Evolutionary conservation across 1,140 invertebrate species (phyloP), one percentile per base, ranked within the genome.

Genomic region (Tyrophagus putrescentiae): DNA sequence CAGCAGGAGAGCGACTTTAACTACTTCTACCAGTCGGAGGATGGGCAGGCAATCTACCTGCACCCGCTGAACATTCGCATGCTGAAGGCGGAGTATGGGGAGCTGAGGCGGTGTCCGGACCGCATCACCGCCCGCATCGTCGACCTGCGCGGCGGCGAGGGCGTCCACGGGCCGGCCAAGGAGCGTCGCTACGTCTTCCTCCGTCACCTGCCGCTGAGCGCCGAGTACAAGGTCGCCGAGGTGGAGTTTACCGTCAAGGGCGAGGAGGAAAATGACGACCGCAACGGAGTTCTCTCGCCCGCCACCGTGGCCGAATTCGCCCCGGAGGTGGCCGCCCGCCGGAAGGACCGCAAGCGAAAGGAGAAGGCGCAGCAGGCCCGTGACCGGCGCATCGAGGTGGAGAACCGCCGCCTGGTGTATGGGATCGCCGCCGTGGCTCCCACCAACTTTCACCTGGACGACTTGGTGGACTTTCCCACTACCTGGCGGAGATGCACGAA

Each of bases 21-120:
- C 42, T 64, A 62, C 41, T 65, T 65, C 45, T 65, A 65, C 63
- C 56, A 67, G 72, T 72, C 72, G 42, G 67, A 62, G 33, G 88
- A 93, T 75, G 91, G 91, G 0, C 90, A 94, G 71, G 84, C 91
- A 69, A 80, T 95, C 28, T 98, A 89, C 71, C 72, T 97, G 45
- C 86, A 95, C 75, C 82, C 86, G 3, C 71, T 97, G 64, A 96
- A 97, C 73, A 81, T 87, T 2, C 82, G 84, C 53, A 92, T 95
- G 80, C 71, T 98, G 62, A 83, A 86, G 67, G 79, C 82, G 44
- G 81, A 86, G 45, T 95, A 90, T 75, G 87, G 87, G 18, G 78
- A 76, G 44, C 76, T 95, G 45, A 82, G 87, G 61, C 73, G 81
- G 41, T 83, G 83, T 61, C 92, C 92, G 0, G 71, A 74, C n/a